A percentile compares a stretch with the other conserved stretches of the same genome.
phyloP scores from a whole-genome alignment of 2,797 vertebrate species.

The Parambassis ranga region DNA sequence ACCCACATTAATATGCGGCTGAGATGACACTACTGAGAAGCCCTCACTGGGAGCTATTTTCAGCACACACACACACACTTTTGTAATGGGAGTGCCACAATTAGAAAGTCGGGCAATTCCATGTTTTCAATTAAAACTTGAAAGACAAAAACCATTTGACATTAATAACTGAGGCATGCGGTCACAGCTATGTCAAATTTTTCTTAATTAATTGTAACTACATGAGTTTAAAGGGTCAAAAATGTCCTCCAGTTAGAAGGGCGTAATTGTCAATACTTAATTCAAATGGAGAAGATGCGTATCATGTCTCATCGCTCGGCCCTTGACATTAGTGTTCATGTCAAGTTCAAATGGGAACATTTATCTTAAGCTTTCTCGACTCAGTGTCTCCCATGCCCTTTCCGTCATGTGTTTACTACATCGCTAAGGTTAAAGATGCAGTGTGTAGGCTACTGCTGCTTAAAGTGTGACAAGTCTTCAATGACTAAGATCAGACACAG shows the following conservation, averaged over 20 bases:
- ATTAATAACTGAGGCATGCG: conserved; percentile 44
- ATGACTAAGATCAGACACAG: conserved; percentile 8
- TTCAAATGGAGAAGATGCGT: conserved; percentile 35
- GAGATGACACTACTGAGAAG: conserved; percentile 29
- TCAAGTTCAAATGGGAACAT: not conserved
- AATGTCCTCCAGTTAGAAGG: conserved; percentile 36
- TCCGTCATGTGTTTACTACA: not conserved
- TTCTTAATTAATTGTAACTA: conserved; percentile 56
- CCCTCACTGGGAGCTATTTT: not conserved
- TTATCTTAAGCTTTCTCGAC: not conserved
- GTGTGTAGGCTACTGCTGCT: too few relatives aligned
- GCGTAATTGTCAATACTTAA: conserved; percentile 38
- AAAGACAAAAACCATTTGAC: conserved; percentile 58
- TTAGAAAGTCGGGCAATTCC: conserved; percentile 55
- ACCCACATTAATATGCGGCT: conserved; percentile 28
- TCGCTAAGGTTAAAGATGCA: not conserved
- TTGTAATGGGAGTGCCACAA: conserved; percentile 30
- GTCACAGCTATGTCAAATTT: conserved; percentile 46
- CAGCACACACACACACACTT: not conserved
- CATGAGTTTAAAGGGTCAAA: conserved; percentile 46
- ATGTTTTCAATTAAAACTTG: conserved; percentile 70
- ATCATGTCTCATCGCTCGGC: conserved; percentile 3
- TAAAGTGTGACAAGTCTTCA: not conserved
- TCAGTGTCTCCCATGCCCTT: not conserved
- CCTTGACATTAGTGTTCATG: conserved; percentile 8